Evolutionary conservation across 2,888 invertebrate genomes (phyloP).

Genomic region (Caenorhabditis japonica): DNA sequence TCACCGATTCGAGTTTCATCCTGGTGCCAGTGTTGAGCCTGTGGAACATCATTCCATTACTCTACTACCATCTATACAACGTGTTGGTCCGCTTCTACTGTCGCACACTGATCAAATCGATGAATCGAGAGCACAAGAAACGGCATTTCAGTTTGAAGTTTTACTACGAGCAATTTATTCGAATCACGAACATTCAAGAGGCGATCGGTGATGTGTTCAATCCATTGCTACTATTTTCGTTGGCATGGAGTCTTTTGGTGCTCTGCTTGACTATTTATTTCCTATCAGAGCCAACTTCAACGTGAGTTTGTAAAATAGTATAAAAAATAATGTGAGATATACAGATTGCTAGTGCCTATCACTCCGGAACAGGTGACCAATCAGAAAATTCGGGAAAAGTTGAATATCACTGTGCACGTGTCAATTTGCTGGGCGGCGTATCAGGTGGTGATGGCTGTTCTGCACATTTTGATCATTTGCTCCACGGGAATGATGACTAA

Average conservation of each 20-base stretch:
- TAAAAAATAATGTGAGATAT: conserved; percentile 1
- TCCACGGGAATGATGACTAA: conserved; percentile 73
- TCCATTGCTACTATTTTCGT: conserved; percentile 71
- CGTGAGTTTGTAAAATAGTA: conserved; percentile 28
- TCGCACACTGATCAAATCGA: conserved; percentile 64
- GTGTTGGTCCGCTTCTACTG: conserved; percentile 62
- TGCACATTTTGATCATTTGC: conserved; percentile 71
- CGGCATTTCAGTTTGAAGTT: conserved; percentile 71
- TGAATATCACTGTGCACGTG: conserved; percentile 69
- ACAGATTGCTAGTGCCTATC: conserved; percentile 67
- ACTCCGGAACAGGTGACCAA: conserved; percentile 66
- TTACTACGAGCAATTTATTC: conserved; percentile 75
- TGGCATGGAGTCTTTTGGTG: conserved; percentile 71
- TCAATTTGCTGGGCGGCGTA: conserved; percentile 70
- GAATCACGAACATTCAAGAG: conserved; percentile 72
- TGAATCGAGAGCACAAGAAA: conserved; percentile 69
- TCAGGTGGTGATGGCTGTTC: conserved; percentile 70
- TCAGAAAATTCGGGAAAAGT: conserved; percentile 41
- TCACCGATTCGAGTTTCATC: conserved; percentile 59
- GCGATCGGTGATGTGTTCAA: conserved; percentile 73
- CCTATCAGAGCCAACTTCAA: conserved; percentile 67
- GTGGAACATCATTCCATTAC: conserved; percentile 73
- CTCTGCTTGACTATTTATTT: conserved; percentile 74
- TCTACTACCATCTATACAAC: conserved; percentile 73
- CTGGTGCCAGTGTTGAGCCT: conserved; percentile 71